Conservation (phyloP, 2,888 invertebrate species). For the Caenorhabditis sp. region DNA sequence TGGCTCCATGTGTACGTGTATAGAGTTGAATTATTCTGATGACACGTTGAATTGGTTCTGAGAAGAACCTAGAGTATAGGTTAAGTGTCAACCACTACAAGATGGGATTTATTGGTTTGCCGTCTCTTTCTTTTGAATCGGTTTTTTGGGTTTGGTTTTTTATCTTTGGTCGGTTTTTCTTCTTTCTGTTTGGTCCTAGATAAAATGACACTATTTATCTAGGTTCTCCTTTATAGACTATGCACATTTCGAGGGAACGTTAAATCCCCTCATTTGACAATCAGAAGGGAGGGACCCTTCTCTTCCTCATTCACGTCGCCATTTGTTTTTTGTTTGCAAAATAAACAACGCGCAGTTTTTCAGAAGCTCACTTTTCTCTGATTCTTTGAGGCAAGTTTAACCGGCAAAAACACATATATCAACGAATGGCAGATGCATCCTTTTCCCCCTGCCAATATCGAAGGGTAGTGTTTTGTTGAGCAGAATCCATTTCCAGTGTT, state of each 20-base stretch:
- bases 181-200: conserved; percentile 2
- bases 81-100: neutral
- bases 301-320: conserved; percentile 22
- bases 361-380: conserved; percentile 50
- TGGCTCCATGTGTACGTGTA: neutral
- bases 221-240: conserved; percentile 7
- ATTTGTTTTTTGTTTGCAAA: conserved; percentile 57
- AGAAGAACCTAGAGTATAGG: conserved; percentile 19
- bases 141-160: conserved; percentile 23
- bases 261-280: conserved; percentile 53
- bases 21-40: conserved; percentile 7
- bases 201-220: conserved; percentile 27
- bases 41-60: no score
- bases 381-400: conserved; percentile 48
- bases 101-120: no score
- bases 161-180: neutral
- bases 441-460: conserved; percentile 15
- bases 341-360: conserved; percentile 48
- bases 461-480: conserved; percentile 30
- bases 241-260: conserved; percentile 23
- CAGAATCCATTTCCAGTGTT: conserved; percentile 30
- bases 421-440: conserved; percentile 34
- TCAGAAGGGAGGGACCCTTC: conserved; percentile 40
- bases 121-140: neutral
- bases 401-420: conserved; percentile 59